Conservation (phyloP, 2,888 invertebrate genomes). For the Aricia artaxerxes region DNA sequence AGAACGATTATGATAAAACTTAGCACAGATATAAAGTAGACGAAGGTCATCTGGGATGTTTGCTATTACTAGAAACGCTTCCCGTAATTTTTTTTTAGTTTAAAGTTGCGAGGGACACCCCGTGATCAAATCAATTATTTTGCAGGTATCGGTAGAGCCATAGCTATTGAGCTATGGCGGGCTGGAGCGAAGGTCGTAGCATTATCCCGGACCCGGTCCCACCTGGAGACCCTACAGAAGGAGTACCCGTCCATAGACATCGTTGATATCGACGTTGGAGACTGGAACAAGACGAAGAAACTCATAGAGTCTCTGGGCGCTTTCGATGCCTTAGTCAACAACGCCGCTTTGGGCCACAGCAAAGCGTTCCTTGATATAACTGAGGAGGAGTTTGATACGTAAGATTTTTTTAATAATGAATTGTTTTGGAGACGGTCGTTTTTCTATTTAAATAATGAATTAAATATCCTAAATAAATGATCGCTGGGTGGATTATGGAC, state of each 20-base stretch:
- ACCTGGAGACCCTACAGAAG: slow-evolving; percentile 78
- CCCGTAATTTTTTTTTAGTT: no score
- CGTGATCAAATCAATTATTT: neutral
- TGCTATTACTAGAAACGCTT: no score
- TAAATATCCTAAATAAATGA: neutral
- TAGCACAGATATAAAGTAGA: no score
- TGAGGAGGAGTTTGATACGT: slow-evolving; percentile 84
- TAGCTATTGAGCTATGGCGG: slow-evolving; percentile 81
- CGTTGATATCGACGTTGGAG: slow-evolving; percentile 82
- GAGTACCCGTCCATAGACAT: slow-evolving; percentile 76
- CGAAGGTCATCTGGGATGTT: no score
- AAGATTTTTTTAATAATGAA: slow-evolving; percentile 39
- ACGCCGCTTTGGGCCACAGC: slow-evolving; percentile 86
- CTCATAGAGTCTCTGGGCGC: slow-evolving; percentile 68
- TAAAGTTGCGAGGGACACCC: neutral
- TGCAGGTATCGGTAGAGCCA: slow-evolving; percentile 82
- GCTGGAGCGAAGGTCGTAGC: slow-evolving; percentile 85
- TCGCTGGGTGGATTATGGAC: no score
- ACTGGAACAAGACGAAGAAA: slow-evolving; percentile 84
- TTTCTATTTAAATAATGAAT: no score
- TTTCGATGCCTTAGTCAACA: slow-evolving; percentile 89
- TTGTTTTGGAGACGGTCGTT: neutral
- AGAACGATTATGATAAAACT: no score
- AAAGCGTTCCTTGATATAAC: slow-evolving; percentile 83
- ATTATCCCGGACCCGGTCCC: slow-evolving; percentile 80